phyloP scores from a whole-genome alignment of 2,888 invertebrate genomes.

The Coremacera marginata region DNA sequence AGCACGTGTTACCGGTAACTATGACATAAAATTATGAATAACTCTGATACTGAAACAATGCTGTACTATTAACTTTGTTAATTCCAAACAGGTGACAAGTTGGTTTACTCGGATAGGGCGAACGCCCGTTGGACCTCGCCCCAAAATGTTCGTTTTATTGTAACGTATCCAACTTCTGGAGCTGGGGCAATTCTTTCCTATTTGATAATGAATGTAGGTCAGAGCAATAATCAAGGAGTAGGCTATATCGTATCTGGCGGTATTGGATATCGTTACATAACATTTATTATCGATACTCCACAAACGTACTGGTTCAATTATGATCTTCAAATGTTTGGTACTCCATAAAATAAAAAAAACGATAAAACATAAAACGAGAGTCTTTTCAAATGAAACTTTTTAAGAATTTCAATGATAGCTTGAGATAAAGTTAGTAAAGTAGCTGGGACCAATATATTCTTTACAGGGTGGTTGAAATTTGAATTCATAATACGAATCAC shows the following conservation, averaged over 20 bases:
- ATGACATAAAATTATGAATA: not conserved
- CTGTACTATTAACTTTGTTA: not conserved
- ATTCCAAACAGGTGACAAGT: too few species aligned
- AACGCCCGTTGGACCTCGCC: not conserved
- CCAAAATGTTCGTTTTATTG: not conserved
- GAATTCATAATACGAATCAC: too few species aligned
- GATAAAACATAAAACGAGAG: too few species aligned
- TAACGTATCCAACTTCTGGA: not conserved
- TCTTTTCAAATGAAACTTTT: too few species aligned
- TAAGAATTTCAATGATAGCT: too few species aligned
- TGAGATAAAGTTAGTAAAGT: not conserved
- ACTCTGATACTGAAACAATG: not conserved
- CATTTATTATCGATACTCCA: not conserved
- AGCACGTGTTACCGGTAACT: not conserved
- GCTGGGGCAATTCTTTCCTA: not conserved
- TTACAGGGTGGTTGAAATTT: too few species aligned
- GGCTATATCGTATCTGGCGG: not conserved
- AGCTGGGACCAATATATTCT: too few species aligned
- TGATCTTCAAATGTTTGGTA: not conserved
- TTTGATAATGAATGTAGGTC: not conserved
- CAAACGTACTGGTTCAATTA: too few species aligned
- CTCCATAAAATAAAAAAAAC: too few species aligned
- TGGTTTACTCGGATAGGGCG: too few species aligned
- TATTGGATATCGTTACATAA: not conserved
- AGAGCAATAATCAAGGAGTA: not conserved